Conservation (phyloP, 2,888 invertebrate species). For the Xestia rhomboidea region DNA sequence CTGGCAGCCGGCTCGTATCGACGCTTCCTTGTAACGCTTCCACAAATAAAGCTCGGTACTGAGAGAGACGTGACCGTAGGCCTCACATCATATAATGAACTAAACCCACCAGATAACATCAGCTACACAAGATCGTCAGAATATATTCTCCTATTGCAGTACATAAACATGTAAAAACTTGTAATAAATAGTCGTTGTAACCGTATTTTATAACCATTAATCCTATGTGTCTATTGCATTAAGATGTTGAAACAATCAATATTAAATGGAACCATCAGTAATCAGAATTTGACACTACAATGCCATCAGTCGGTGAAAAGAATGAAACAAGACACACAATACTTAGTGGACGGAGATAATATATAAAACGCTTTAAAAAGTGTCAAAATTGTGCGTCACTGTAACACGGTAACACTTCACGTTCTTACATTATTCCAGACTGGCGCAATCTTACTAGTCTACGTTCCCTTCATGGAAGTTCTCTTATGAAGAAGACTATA, state of each 20-base stretch:
- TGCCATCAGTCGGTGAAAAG: slow-evolving; percentile 71
- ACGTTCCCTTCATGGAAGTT: slow-evolving; percentile 66
- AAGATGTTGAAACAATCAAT: slow-evolving; percentile 55
- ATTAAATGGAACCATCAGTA: slow-evolving; percentile 49
- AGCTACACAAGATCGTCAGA: slow-evolving; percentile 51
- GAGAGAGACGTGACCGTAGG: slow-evolving; percentile 47
- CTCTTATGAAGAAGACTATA: slow-evolving; percentile 67
- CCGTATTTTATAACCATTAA: slow-evolving; percentile 53
- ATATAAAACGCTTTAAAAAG: slow-evolving; percentile 78
- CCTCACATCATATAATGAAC: slow-evolving; percentile 53
- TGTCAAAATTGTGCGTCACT: slow-evolving; percentile 86
- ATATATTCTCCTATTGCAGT: slow-evolving; percentile 58
- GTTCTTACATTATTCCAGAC: slow-evolving; percentile 58
- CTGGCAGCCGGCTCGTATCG: slow-evolving; percentile 67
- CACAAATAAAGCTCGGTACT: slow-evolving; percentile 56
- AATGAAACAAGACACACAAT: slow-evolving; percentile 77
- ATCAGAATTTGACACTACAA: slow-evolving; percentile 61
- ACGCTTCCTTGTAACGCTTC: slow-evolving; percentile 58
- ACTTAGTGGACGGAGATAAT: slow-evolving; percentile 87
- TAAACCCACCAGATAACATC: slow-evolving; percentile 56
- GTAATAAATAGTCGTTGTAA: slow-evolving; percentile 64
- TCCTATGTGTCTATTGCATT: slow-evolving; percentile 56
- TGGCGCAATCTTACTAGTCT: slow-evolving; percentile 58
- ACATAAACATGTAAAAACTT: slow-evolving; percentile 59
- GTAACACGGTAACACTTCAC: slow-evolving; percentile 72